These are phyloP conservation scores for Cordylochernes scorpioides DNA, from an alignment of 2,888 invertebrate genomes.

Conservation along the genomic window DNA sequence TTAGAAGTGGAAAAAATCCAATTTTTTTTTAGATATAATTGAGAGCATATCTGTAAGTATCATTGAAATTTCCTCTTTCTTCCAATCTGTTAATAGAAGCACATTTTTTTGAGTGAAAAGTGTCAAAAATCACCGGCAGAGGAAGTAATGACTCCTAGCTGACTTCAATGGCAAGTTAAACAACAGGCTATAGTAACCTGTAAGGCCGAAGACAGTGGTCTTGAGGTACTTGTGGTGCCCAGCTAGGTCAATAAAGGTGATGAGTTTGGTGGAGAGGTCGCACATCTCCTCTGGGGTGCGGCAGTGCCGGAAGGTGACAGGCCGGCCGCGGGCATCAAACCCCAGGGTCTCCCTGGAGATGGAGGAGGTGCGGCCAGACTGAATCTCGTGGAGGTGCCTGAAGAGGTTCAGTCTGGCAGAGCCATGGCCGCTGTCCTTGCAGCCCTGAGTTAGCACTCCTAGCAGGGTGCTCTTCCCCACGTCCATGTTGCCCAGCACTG, in stretches of 20 bases:
- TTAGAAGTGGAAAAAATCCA: no score
- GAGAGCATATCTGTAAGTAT: no score
- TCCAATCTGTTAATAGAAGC: no score
- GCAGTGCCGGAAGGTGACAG: constrained; percentile 14
- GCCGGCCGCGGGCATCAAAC: constrained; percentile 35
- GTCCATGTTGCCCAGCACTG: constrained; percentile 80
- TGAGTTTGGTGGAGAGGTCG: constrained; percentile 65
- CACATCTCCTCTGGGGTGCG: constrained; percentile 39
- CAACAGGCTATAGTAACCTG: no score
- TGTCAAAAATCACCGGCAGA: no score
- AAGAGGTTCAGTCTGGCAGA: constrained; percentile 85
- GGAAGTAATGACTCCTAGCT: no score
- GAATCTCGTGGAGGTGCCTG: constrained; percentile 60
- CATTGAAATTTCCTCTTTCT: no score
- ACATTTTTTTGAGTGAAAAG: no score
- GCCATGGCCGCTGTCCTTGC: constrained; percentile 80
- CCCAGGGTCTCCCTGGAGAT: constrained; percentile 89
- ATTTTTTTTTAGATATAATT: no score
- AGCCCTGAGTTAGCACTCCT: constrained; percentile 84
- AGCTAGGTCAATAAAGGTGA: constrained; percentile 81
- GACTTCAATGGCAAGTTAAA: no score
- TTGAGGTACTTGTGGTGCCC: constrained; percentile 84
- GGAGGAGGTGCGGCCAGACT: constrained; percentile 72
- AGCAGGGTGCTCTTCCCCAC: constrained; percentile 89
- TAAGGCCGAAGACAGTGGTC: constrained; percentile 78